Percentiles rank a stretch among this genome's conserved stretches.
Conservation (phyloP, 2,113 vertebrate genomes). For the Ariopsis seemanni region DNA sequence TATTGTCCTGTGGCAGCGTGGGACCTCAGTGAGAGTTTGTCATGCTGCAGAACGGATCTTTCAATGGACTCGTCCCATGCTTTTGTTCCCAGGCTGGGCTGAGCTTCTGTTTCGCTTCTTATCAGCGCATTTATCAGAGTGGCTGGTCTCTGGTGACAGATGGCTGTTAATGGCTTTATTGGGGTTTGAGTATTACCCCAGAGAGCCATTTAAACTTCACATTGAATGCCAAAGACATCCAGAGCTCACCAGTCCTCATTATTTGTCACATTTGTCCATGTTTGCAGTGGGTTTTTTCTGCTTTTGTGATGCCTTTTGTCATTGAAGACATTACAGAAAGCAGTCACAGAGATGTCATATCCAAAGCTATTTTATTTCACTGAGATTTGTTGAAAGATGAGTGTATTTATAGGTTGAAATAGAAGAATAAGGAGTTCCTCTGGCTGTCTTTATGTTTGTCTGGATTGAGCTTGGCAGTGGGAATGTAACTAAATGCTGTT, state of each 20-base stretch:
- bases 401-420: not conserved
- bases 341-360: not conserved
- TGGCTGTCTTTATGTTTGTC: slow-evolving; percentile 16
- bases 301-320: slow-evolving; percentile 2
- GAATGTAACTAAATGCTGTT: slow-evolving; percentile 38
- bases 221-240: slow-evolving; percentile 24
- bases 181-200: slow-evolving; percentile 15
- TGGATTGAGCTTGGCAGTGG: slow-evolving; percentile 29
- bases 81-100: slow-evolving; percentile 44
- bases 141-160: slow-evolving; percentile 49
- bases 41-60: slow-evolving; percentile 21
- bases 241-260: slow-evolving; percentile 22
- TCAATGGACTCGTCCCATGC: slow-evolving; percentile 34
- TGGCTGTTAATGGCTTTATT: slow-evolving; percentile 45
- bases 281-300: slow-evolving; percentile 19
- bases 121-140: slow-evolving; percentile 49
- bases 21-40: slow-evolving; percentile 11
- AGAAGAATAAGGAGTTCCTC: not conserved
- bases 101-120: slow-evolving; percentile 35
- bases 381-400: not conserved
- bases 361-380: not conserved
- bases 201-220: slow-evolving; percentile 45
- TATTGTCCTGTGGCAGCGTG: slow-evolving; percentile 32
- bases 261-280: slow-evolving; percentile 16
- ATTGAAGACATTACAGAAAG: not conserved